Base-by-base conservation (phyloP, 2,888 invertebrate genomes). In the Osmoderma eremita region DNA sequence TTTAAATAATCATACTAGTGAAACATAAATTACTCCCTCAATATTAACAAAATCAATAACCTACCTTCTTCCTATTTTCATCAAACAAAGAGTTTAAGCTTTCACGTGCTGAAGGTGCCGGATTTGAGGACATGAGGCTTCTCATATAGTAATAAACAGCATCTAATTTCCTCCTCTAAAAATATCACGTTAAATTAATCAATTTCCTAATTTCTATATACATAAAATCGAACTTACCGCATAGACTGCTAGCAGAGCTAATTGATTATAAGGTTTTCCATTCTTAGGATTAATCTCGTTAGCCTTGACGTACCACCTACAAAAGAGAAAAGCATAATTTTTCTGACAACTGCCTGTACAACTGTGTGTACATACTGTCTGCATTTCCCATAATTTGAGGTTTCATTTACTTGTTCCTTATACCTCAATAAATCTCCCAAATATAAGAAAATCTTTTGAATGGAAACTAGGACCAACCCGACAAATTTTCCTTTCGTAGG, bases 101-200 rank as follows among this genome's bases (percentile, higher is more conserved):
- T 84, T 97, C 96, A 74, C 91, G 88, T n/a, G 97, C 96, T 0
- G 96, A 94, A 72, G 91, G 89, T 79, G 96, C 93, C 1, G 97
- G 94, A 87, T 95, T 96, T 45, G 95, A 94, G 66, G 96, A 93
- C 88, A 95, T 93, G 75, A 97, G 85, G 82, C 97, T 96, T 75
- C 97, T 88, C 92, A 96, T 95, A 80, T 96, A 97, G 83, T 93
- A 97, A 83, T 97, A 98, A 4, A 97, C 94, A n/a, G 97, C 96
- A 82, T 97, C 97, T 72, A 97, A 85, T 85, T 94, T 95, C 78
- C 95, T 88, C 83, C 93, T 91, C 95, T 97, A 84, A 61, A 88
- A 87, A 65, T 76, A 75, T 73, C 73, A 69, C 72, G 65, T 64
- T 70, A 5, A 17, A 56, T 1, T 30, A 36, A 45, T 67, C 4